These are phyloP conservation scores for Fragariocoptes setiger DNA, from an alignment of 1,140 invertebrate genomes.

Conservation along the genomic window DNA sequence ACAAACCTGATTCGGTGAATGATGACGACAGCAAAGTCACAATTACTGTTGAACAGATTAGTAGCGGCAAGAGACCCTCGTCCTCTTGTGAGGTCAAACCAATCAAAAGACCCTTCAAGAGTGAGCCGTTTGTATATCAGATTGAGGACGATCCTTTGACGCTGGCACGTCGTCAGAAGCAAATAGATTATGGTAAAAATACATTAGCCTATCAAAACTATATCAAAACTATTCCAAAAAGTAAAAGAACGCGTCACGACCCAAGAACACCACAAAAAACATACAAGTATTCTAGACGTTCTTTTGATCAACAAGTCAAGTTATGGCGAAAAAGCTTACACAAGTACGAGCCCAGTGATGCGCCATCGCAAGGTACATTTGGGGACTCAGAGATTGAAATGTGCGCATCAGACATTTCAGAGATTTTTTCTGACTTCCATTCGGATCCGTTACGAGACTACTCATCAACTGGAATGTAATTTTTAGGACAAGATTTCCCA, in stretches of 20 bases:
- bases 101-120: background rate
- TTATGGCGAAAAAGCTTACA: conserved; percentile 56
- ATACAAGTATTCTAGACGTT: conserved; percentile 50
- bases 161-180: conserved; percentile 47
- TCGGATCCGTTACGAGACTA: too few species aligned
- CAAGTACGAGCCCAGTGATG: conserved; percentile 46
- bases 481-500: too few species aligned
- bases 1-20: background rate
- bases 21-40: background rate
- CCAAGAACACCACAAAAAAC: conserved; percentile 57
- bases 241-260: conserved; percentile 30
- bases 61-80: background rate
- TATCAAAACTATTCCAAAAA: conserved; percentile 28
- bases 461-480: too few species aligned
- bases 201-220: conserved; percentile 59
- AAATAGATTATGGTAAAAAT: conserved; percentile 80
- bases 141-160: conserved; percentile 34
- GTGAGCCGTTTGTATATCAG: conserved; percentile 10
- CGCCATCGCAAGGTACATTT: too few species aligned
- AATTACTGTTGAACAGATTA: background rate
- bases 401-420: too few species aligned
- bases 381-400: too few species aligned
- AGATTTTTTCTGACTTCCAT: too few species aligned
- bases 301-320: conserved; percentile 49
- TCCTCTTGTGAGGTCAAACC: background rate